These are phyloP conservation scores for Polietes domitor DNA, from an alignment of 2,888 invertebrate genomes.

Conservation along the genomic window DNA sequence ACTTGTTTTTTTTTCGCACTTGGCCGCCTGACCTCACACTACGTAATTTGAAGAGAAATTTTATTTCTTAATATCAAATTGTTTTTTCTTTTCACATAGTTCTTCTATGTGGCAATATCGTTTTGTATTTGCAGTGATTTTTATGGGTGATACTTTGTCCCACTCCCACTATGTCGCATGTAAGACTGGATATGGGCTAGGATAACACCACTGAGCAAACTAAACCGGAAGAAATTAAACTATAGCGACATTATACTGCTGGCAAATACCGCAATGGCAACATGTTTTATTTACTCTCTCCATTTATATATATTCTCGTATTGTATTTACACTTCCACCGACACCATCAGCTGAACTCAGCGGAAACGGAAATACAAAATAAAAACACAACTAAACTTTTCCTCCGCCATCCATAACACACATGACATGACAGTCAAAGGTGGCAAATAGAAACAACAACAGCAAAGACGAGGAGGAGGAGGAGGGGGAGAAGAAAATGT, in stretches of 20 bases:
- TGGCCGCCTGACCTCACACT: too few species aligned
- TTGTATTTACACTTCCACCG: slow-evolving; percentile 11
- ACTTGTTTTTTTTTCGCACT: too few species aligned
- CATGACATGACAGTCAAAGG: background rate
- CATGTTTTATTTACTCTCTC: background rate
- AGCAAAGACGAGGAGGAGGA: background rate
- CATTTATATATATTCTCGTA: background rate
- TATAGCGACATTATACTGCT: background rate
- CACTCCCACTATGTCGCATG: too few species aligned
- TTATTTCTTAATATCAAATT: too few species aligned
- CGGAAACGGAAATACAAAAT: slow-evolving; percentile 28
- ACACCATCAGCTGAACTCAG: background rate
- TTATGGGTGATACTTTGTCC: too few species aligned
- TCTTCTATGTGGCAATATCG: too few species aligned
- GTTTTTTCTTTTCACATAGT: too few species aligned
- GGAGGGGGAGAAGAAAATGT: background rate
- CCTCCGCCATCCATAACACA: background rate
- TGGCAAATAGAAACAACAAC: background rate
- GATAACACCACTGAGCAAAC: background rate
- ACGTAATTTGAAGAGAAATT: too few species aligned
- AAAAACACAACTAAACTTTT: slow-evolving; percentile 24
- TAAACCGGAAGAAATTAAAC: slow-evolving; percentile 31
- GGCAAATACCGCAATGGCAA: background rate
- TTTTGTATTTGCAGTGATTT: too few species aligned
- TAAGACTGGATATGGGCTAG: too few species aligned